phyloP scores from a whole-genome alignment of 2,797 vertebrate genomes.

The Rhinichthys osculus region DNA sequence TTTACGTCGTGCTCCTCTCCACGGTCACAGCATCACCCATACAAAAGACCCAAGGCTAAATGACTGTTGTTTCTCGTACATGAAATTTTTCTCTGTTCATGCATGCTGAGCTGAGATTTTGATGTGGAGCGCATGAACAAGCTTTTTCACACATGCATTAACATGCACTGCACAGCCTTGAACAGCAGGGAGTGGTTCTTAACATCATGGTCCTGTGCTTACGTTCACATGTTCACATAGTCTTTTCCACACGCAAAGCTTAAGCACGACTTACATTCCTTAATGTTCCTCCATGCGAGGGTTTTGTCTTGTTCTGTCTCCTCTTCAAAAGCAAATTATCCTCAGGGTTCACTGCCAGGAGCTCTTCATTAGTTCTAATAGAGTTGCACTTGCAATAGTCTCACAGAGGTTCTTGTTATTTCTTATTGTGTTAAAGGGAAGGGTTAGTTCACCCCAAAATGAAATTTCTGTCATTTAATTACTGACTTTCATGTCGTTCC shows the following conservation, averaged over 20 bases:
- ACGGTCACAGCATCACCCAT: constrained; percentile 35
- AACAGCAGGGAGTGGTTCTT: neutral
- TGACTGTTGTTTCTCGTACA: constrained; percentile 4
- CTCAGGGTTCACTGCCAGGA: neutral
- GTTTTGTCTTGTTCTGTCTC: constrained; percentile 1
- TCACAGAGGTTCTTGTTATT: neutral
- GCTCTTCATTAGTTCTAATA: constrained; percentile 1
- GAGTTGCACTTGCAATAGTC: neutral
- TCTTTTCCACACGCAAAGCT: neutral
- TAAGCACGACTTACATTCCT: neutral
- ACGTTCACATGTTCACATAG: neutral
- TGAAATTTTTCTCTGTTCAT: neutral
- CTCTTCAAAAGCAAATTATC: neutral
- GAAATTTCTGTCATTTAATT: too few species aligned
- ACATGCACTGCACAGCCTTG: neutral
- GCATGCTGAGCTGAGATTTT: neutral
- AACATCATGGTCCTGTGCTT: neutral
- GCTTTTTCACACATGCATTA: constrained; percentile 25
- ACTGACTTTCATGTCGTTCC: too few species aligned
- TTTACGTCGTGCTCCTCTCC: constrained; percentile 44
- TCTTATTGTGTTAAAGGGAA: neutral
- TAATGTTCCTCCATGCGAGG: neutral
- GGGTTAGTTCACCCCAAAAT: too few species aligned
- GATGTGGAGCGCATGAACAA: neutral
- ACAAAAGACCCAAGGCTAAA: constrained; percentile 48